These are phyloP conservation scores for Plectropomus leopardus DNA, from an alignment of 2,113 vertebrate genomes.

Conservation along the genomic window DNA sequence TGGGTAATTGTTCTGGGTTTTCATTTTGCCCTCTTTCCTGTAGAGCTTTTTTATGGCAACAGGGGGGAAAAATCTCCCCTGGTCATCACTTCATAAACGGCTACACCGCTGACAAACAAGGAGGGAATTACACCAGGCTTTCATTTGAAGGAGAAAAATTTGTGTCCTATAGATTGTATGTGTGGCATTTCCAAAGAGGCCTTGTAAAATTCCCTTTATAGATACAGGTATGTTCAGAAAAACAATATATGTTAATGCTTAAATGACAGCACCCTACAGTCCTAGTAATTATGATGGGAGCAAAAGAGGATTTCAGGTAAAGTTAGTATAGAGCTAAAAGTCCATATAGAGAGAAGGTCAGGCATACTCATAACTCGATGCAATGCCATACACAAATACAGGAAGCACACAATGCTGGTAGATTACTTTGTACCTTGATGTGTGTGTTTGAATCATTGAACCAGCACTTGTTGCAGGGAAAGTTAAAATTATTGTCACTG, in stretches of 20 bases:
- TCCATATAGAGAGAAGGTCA: neutral
- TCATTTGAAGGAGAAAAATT: conserved; percentile 6
- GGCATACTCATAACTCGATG: neutral
- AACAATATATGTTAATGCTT: neutral
- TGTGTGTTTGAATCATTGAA: no score
- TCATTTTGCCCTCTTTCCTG: conserved; percentile 51
- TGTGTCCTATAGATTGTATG: neutral
- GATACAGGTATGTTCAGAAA: neutral
- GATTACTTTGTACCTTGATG: no score
- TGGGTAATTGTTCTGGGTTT: conserved; percentile 63
- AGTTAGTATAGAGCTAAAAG: neutral
- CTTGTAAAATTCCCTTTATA: neutral
- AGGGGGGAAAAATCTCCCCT: conserved; percentile 9
- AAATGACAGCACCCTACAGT: neutral
- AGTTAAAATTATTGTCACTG: no score
- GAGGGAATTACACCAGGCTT: conserved; percentile 6
- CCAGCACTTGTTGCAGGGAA: no score
- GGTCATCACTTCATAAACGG: conserved; percentile 41
- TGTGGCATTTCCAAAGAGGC: neutral
- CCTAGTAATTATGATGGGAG: neutral
- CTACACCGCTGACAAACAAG: conserved; percentile 16
- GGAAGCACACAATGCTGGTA: neutral
- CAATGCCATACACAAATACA: neutral
- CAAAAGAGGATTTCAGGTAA: neutral
- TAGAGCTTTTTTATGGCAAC: conserved; percentile 18